Percentiles rank a stretch among this genome's conserved stretches.
These are phyloP conservation scores for Amphilophus citrinellus DNA, from an alignment of 2,113 vertebrate species.

Conservation along the genomic window DNA sequence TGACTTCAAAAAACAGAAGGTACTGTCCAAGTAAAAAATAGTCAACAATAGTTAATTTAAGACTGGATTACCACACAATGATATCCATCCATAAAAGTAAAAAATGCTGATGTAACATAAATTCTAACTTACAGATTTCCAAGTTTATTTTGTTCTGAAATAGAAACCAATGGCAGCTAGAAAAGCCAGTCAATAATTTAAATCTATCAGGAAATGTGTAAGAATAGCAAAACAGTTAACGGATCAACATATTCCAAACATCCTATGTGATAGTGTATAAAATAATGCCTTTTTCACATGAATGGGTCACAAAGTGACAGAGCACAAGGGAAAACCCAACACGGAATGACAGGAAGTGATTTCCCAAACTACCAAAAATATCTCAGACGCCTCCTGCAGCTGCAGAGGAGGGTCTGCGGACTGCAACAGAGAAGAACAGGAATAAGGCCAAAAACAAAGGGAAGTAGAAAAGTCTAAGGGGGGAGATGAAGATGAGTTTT, in stretches of 20 bases:
- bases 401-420: conserved; percentile 59
- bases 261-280: not conserved
- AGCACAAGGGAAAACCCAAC: conserved; percentile 8
- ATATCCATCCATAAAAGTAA: not conserved
- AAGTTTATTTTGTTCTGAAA: not conserved
- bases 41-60: not conserved
- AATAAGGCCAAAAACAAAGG: conserved; percentile 35
- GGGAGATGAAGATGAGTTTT: conserved; percentile 75
- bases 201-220: not conserved
- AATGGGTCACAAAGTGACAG: conserved; percentile 24
- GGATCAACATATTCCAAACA: not conserved
- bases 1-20: not conserved
- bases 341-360: conserved; percentile 46
- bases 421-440: conserved; percentile 65
- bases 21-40: not conserved
- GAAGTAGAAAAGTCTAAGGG: conserved; percentile 15
- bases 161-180: not conserved
- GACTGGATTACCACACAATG: not conserved
- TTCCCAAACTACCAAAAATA: conserved; percentile 66
- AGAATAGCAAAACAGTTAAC: not conserved
- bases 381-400: conserved; percentile 63
- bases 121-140: not conserved
- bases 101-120: not conserved
- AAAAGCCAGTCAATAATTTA: not conserved
- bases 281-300: not conserved